Conservation (phyloP, 2,113 vertebrate genomes). For the Burhinus bistriatus region DNA sequence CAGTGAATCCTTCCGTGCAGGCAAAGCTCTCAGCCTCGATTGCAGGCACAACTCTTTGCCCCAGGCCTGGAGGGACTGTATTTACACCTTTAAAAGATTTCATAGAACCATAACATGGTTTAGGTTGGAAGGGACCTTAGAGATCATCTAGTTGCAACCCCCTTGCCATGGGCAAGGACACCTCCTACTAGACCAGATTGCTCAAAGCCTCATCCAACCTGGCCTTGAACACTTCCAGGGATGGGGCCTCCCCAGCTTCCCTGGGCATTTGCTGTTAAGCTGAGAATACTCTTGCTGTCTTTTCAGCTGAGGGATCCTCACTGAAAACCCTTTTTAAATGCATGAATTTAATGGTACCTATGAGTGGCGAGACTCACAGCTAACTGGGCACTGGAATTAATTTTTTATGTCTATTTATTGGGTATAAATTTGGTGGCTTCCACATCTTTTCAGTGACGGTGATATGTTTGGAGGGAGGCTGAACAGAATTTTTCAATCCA, state of each 20-base stretch:
- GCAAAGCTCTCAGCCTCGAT: not conserved
- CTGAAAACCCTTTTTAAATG: not conserved
- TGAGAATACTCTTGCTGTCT: accelerated
- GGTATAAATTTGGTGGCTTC: not conserved
- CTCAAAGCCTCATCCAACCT: no score
- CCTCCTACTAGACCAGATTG: no score
- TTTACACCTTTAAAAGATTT: not conserved
- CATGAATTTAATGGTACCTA: not conserved
- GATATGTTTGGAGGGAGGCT: not conserved
- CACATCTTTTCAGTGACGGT: not conserved
- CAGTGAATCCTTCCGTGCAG: not conserved
- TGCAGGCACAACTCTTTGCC: not conserved
- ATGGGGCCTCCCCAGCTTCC: no score
- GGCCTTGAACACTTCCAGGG: no score
- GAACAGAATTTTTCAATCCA: not conserved
- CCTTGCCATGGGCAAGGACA: no score
- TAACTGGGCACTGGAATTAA: not conserved
- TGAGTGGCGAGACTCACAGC: not conserved
- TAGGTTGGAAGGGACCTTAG: no score
- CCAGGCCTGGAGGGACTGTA: not conserved
- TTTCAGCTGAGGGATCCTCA: not conserved
- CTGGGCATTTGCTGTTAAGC: not conserved
- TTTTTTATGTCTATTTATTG: not conserved
- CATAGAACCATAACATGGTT: no score
- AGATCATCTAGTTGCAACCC: no score